Percentiles rank a stretch among this genome's conserved stretches.
phyloP scores from a whole-genome alignment of 2,888 invertebrate species.

The Nowickia ferox region DNA sequence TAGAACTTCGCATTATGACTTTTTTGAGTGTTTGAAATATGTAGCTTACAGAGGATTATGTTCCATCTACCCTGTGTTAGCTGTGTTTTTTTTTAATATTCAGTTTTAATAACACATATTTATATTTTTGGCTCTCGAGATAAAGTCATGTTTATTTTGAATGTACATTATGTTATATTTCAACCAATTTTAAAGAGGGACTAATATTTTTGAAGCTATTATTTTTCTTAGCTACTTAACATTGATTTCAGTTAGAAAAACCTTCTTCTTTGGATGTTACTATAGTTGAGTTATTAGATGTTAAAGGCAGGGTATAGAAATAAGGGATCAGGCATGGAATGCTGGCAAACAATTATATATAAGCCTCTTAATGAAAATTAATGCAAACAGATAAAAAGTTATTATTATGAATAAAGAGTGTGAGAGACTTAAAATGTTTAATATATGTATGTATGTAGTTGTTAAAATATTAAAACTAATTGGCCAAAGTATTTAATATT shows the following conservation, averaged over 20 bases:
- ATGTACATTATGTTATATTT: neutral
- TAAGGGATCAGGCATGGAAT: slow-evolving; percentile 36
- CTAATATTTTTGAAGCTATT: neutral
- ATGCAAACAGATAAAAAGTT: too few species aligned
- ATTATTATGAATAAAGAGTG: too few species aligned
- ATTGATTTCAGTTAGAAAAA: slow-evolving; percentile 1
- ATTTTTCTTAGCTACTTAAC: neutral
- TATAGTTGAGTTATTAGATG: slow-evolving; percentile 24
- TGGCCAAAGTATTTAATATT: too few species aligned
- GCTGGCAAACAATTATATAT: neutral
- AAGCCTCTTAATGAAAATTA: too few species aligned
- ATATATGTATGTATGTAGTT: too few species aligned
- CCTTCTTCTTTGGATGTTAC: neutral
- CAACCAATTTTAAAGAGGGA: neutral
- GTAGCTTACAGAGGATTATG: slow-evolving; percentile 80
- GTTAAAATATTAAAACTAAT: too few species aligned
- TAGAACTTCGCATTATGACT: slow-evolving; percentile 71
- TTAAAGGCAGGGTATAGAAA: neutral
- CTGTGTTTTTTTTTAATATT: slow-evolving; percentile 10
- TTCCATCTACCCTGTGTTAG: neutral
- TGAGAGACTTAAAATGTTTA: too few species aligned
- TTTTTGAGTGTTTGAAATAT: slow-evolving; percentile 81
- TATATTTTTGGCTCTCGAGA: slow-evolving; percentile 14
- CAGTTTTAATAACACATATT: neutral
- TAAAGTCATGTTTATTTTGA: slow-evolving; percentile 2